These are phyloP conservation scores for Echinops telfairi DNA, from an alignment of 2,113 vertebrate species.

Conservation along the genomic window DNA sequence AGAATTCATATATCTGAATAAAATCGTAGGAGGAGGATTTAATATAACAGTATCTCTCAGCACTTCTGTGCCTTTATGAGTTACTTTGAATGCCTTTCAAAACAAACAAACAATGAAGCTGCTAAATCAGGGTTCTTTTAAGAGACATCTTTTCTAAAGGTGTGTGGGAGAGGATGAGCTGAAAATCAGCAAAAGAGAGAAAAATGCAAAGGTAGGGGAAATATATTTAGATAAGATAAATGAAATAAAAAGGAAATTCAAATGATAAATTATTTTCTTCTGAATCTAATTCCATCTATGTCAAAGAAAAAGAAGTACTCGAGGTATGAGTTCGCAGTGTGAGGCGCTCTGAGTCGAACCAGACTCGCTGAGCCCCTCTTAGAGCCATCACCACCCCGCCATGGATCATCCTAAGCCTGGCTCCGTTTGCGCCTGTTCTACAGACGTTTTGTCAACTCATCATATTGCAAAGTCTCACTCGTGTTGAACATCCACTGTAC, in stretches of 20 bases:
- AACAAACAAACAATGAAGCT: slow-evolving; percentile 47
- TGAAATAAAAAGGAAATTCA: background rate
- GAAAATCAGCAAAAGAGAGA: too few species aligned
- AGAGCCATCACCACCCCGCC: too few species aligned
- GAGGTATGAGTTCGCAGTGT: background rate
- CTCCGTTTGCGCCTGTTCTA: too few species aligned
- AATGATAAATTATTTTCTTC: slow-evolving; percentile 1
- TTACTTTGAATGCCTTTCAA: background rate
- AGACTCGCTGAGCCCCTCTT: too few species aligned
- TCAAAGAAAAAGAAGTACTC: background rate
- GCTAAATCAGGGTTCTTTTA: background rate
- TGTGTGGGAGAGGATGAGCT: too few species aligned
- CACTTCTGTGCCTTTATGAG: background rate
- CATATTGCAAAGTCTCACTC: too few species aligned
- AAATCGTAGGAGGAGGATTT: background rate
- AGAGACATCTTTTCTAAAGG: background rate
- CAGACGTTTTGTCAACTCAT: too few species aligned
- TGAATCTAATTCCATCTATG: slow-evolving; percentile 24
- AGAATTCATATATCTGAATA: background rate
- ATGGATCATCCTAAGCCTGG: too few species aligned
- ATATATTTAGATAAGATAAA: too few species aligned
- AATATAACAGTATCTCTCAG: background rate
- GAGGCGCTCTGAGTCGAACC: too few species aligned
- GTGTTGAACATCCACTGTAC: too few species aligned
- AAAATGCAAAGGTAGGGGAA: too few species aligned